Evolutionary conservation across 2,888 invertebrate species (phyloP), one percentile per base, ranked within the genome.

Genomic region (Hypolimnas misippus): DNA sequence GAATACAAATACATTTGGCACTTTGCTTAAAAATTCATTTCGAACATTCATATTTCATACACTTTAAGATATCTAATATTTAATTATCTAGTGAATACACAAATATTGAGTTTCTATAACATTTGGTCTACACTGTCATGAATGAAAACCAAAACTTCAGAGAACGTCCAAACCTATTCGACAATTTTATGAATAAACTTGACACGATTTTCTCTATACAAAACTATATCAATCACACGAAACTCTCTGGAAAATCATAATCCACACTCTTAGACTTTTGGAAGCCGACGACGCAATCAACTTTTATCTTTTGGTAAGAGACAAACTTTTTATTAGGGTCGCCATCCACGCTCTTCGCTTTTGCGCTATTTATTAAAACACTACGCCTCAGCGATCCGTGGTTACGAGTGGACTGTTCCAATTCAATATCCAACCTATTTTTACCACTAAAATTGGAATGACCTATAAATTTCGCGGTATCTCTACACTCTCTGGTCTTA

Each of bases 321-420:
- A 86, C 82, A 55, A 73, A 76, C 70, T 83, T 86, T 73, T 85
- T 84, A 68, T 72, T 76, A 21, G 67, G 66, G 38, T 87, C 88
- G 52, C 73, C 65, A 55, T 92, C 92, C 54, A 88, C 70, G 73
- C 87, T 91, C 73, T 85, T 87, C 1, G 89, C 83, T 73, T 88
- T 90, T 6, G 89, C 84, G 67, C 86, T 90, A 71, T 90, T 92
- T 73, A 93, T 86, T 58, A 93, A 84, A 44, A 93, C 91, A 66
- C 90, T 93, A 14, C 92, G 92, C 54, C 93, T 83, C 33, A 93
- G 78, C 10, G 93, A 93, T 54, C 84, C 81, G 64, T 89, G 79
- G 51, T 74, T 78, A 44, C 83, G 79, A 67, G 73, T 76, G 57
- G 72, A 65, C 38, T 59, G 66, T 63, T 87, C 88, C 49, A 79